A percentile compares a stretch with the other conserved stretches of the same genome.
Conservation (phyloP, 2,797 vertebrate species). For the Gymnoscopelus microlampas region DNA sequence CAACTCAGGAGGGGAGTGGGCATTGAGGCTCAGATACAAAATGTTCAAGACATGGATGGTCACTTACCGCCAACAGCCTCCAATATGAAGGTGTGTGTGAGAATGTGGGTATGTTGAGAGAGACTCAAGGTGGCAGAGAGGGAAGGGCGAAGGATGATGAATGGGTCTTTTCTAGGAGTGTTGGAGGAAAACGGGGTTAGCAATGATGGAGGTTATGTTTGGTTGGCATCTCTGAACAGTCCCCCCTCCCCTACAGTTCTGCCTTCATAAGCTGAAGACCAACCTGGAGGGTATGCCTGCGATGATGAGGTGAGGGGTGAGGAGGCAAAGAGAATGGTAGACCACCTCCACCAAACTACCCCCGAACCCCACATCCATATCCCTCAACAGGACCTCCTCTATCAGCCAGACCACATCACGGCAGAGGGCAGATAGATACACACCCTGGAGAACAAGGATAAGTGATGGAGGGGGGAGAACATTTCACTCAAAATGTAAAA, state of each 20-base stretch:
- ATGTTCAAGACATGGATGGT: slow-evolving; percentile 19
- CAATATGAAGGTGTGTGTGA: slow-evolving; percentile 81
- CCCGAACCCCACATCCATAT: slow-evolving; percentile 86
- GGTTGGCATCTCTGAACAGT: not conserved
- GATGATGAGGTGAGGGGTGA: slow-evolving; percentile 76
- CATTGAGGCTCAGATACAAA: slow-evolving; percentile 10
- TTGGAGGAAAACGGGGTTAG: slow-evolving; percentile 10
- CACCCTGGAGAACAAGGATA: slow-evolving; percentile 74
- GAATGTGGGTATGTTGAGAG: slow-evolving; percentile 67
- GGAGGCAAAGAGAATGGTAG: slow-evolving; percentile 79
- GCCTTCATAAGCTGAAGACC: slow-evolving; percentile 49
- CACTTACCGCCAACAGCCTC: slow-evolving; percentile 90
- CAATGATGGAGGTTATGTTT: not conserved
- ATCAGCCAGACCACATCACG: slow-evolving; percentile 87
- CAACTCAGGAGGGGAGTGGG: no score
- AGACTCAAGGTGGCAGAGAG: slow-evolving; percentile 71
- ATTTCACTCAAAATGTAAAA: not conserved
- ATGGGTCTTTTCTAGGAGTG: slow-evolving; percentile 61
- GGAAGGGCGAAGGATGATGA: slow-evolving; percentile 70
- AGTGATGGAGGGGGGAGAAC: slow-evolving; percentile 4
- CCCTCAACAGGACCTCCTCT: slow-evolving; percentile 87
- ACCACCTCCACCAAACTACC: slow-evolving; percentile 82
- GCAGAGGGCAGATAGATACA: slow-evolving; percentile 82
- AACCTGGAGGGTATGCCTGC: slow-evolving; percentile 59
- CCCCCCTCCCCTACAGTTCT: not conserved